Base-by-base conservation (phyloP, 2,888 invertebrate species). In the Polymixis flavicincta region DNA sequence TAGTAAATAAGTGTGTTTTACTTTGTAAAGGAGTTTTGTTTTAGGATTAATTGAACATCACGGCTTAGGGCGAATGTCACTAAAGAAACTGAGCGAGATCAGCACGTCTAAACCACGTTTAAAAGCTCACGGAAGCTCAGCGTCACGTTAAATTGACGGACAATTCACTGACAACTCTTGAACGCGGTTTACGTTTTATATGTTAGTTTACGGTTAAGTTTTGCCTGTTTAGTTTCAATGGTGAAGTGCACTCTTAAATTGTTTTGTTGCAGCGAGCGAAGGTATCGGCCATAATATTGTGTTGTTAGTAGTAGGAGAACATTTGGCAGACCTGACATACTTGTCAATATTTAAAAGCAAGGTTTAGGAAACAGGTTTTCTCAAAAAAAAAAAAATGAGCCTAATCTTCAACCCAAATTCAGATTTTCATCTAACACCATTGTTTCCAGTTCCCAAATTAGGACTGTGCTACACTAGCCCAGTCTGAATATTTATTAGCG, bases 401-500 rank as follows among this genome's bases (percentile, higher is more conserved):
- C 3, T 37, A 48, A 42, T 80, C 42, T 66, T 13, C 48, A 74
- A 45, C n/a, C 50, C 52, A 55, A 68, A 52, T 48, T 11, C 52
- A 28, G 28, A 65, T 64, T 60, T 71, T 17, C 59, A 55, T 52
- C 14, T 55, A 61, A 68, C 52, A 67, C 19, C 50, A 48, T 45
- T 70, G 42, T 68, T 65, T 14, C n/a, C 14, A 65, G 73, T 78
- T 57, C 42, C 71, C 66, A 71, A 89, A 81, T 85, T 78, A 66
- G 84, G 76, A 80, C 85, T 73, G 69, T 72, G 57, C 42, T 68
- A 68, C 80, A 74, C 85, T 73, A 78, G 77, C 80, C 63, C 59
- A 25, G 74, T 63, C 86, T 88, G 90, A 90, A 90, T 90, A 90
- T 90, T 90, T 90, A 91, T 90, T 87, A 87, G 87, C 83, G 78